Conservation (phyloP, 2,888 invertebrate genomes). For the Tryphoninae sp. region DNA sequence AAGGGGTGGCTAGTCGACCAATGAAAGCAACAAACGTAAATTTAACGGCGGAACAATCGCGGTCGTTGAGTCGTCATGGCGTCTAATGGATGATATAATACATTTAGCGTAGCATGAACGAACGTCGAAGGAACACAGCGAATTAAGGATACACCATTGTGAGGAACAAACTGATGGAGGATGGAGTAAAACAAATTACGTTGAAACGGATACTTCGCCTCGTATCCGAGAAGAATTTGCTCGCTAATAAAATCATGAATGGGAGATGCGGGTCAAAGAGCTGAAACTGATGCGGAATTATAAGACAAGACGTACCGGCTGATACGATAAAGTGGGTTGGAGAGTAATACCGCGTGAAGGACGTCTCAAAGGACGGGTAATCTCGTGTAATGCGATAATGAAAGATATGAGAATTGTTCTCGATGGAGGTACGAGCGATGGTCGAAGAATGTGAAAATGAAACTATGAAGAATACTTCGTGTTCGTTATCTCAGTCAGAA, state of each 20-base stretch:
- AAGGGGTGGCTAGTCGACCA: background rate
- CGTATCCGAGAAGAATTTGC: background rate
- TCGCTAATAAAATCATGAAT: background rate
- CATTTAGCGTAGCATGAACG: background rate
- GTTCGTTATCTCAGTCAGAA: no score
- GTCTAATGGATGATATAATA: background rate
- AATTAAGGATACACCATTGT: background rate
- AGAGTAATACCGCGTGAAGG: background rate
- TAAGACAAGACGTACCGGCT: background rate
- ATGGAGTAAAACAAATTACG: slow-evolving; percentile 1
- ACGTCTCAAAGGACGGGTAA: background rate
- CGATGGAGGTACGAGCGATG: slow-evolving; percentile 14
- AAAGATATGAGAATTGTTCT: background rate
- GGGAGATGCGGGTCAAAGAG: background rate
- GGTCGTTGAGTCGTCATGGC: background rate
- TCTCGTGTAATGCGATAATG: background rate
- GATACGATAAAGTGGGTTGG: background rate
- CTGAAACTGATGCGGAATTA: background rate
- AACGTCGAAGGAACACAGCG: background rate
- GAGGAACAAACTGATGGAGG: background rate
- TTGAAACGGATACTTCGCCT: background rate
- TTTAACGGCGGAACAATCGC: background rate
- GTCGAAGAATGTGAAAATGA: slow-evolving; percentile 71
- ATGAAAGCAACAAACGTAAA: background rate
- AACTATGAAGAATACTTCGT: background rate